Evolutionary conservation across 2,797 vertebrate genomes (phyloP).

Genomic region (Taenioides sp.): DNA sequence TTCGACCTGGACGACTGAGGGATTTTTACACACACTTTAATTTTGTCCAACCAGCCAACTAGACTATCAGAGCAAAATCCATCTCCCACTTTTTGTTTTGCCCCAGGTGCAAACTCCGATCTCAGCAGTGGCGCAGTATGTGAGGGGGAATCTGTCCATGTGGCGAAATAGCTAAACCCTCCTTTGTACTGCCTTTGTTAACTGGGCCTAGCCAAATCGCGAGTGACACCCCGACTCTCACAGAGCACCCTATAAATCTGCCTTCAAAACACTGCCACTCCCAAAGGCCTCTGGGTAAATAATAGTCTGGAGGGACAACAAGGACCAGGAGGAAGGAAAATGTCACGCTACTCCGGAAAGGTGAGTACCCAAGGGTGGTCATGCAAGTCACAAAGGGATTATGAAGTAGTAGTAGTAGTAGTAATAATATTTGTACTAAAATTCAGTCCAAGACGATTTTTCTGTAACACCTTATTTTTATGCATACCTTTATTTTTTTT

Average conservation of each 20-base stretch:
- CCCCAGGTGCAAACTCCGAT: constrained; percentile 67
- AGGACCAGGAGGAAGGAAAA: constrained; percentile 64
- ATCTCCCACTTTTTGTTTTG: constrained; percentile 67
- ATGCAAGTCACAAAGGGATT: constrained; percentile 12
- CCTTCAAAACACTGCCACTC: constrained; percentile 60
- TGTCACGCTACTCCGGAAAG: constrained; percentile 91
- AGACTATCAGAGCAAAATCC: constrained; percentile 81
- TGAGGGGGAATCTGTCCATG: constrained; percentile 81
- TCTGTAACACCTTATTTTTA: too few relatives aligned
- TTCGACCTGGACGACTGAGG: too few relatives aligned
- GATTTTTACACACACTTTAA: too few relatives aligned
- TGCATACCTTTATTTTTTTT: too few relatives aligned
- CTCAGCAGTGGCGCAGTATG: constrained; percentile 81
- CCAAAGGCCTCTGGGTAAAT: constrained; percentile 60
- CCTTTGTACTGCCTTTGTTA: constrained; percentile 78
- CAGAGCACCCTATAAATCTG: constrained; percentile 78
- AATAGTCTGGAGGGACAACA: constrained; percentile 55
- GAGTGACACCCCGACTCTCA: constrained; percentile 35
- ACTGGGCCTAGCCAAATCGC: constrained; percentile 48
- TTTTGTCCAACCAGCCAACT: constrained; percentile 23
- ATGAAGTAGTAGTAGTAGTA: not conserved
- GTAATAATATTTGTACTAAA: not conserved
- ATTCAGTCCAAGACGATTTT: not conserved
- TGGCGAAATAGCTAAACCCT: constrained; percentile 83
- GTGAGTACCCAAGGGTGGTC: constrained; percentile 74